Evolutionary conservation across 2,113 vertebrate species (phyloP), one percentile per base, ranked within the genome.

Genomic region (Lipotes vexillifer): DNA sequence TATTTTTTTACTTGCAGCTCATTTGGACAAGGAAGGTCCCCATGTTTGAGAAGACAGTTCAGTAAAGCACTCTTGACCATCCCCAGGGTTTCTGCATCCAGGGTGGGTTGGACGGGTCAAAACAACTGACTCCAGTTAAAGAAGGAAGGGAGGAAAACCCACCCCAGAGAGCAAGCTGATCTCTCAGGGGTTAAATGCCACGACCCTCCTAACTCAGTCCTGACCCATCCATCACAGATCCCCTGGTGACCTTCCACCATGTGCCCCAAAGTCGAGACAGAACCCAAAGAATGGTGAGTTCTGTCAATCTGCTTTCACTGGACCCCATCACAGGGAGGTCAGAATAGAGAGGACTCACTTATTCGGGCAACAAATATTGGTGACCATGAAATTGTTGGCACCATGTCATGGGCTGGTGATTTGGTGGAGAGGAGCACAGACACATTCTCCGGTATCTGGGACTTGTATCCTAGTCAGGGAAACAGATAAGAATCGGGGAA

Each of bases 271-370:
- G n/a, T 74, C n/a, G 3, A 6, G 8, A 21, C 10, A 12, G 18
- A 12, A 33, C 9, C 7, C 3, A 25, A 27, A 8, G 14, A 1
- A 0, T 14, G 5, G 27, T 18, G 3, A 20, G 11, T 12, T 77
- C 38, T 1, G 0, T 41, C 0, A 0, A 2, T 57, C 55, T 44
- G 8, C 65, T 29, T 20, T 74, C n/a, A 14, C 33, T 27, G 77
- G 5, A 52, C 7, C 66, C 38, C 66, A 13, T 13, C 33, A 44
- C 31, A 33, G 18, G 52, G 12, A 11, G 44, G 8, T 8, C 38
- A 33, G 33, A 29, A 15, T 4, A 13, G 10, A 84, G 20, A 74
- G 36, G 46, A 55, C 1, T 17, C 12, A 3, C 5, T 31, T 66
- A 55, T 8, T 33, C 31, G 93, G 65, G 61, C 49, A 36, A 10